phyloP scores from a whole-genome alignment of 2,797 vertebrate genomes.

The Echeneis naucrates region DNA sequence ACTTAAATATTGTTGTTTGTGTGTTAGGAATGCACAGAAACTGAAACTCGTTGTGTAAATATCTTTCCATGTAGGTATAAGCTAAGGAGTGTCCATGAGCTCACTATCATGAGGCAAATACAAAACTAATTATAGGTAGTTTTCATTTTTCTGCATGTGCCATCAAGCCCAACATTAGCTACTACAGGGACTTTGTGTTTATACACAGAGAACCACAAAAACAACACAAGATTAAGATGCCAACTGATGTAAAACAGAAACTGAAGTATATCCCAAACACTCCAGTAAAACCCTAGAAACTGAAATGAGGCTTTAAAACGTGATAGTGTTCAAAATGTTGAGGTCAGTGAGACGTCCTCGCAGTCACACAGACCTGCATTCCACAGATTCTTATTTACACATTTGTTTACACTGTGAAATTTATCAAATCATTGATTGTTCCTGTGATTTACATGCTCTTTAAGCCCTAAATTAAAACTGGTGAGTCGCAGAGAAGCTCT shows the following conservation, averaged over 20 bases:
- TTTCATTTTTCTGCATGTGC: constrained; percentile 37
- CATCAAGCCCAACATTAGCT: constrained; percentile 21
- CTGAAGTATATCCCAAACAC: neutral
- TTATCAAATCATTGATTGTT: constrained; percentile 35
- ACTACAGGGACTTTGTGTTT: neutral
- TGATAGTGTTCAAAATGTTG: neutral
- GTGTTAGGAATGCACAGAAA: neutral
- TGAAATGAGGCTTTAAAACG: neutral
- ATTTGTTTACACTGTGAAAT: constrained; percentile 29
- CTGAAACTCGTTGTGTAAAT: neutral
- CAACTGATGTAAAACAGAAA: neutral
- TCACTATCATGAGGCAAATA: constrained; percentile 18
- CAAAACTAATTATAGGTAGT: constrained; percentile 3
- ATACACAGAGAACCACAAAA: constrained; percentile 1
- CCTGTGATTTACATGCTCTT: constrained; percentile 34
- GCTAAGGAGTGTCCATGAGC: neutral
- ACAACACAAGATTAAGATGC: neutral
- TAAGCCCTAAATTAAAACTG: constrained; percentile 46
- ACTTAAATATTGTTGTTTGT: neutral
- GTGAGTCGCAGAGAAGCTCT: constrained; percentile 29
- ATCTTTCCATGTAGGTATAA: neutral
- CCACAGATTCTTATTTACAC: constrained; percentile 27
- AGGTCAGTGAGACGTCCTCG: neutral
- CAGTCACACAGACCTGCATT: neutral
- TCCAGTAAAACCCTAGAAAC: no score